phyloP scores from a whole-genome alignment of 2,888 invertebrate species.

The Timema cristinae region DNA sequence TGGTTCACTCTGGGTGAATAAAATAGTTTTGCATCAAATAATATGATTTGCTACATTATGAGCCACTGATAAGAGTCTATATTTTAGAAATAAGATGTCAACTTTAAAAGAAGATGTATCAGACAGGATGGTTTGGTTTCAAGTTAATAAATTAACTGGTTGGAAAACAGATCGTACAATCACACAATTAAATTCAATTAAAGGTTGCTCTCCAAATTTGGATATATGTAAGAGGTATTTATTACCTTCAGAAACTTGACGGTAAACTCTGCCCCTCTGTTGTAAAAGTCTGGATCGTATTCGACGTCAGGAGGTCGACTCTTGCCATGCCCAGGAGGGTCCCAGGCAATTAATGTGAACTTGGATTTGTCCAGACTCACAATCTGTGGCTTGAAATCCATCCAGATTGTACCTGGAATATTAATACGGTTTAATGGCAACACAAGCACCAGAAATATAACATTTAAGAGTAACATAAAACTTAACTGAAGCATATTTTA shows the following conservation, averaged over 20 bases:
- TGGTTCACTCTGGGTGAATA: no score
- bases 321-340: conserved; percentile 83
- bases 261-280: conserved; percentile 69
- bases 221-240: conserved; percentile 19
- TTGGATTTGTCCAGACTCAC: conserved; percentile 53
- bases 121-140: no score
- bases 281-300: conserved; percentile 67
- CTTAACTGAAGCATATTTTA: conserved; percentile 39
- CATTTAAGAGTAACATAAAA: no score
- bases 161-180: no score
- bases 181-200: no score
- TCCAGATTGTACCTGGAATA: conserved; percentile 64
- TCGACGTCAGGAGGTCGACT: conserved; percentile 72
- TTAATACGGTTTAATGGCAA: not conserved
- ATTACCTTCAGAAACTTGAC: conserved; percentile 65
- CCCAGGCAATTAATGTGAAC: conserved; percentile 69
- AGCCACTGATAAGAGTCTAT: no score
- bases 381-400: conserved; percentile 68
- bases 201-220: no score
- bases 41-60: no score
- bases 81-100: no score
- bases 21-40: no score
- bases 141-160: no score
- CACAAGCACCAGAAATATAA: not conserved
- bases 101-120: no score